Base-by-base conservation (phyloP, 1,140 invertebrate genomes). In the Pristionchus pacificus region DNA sequence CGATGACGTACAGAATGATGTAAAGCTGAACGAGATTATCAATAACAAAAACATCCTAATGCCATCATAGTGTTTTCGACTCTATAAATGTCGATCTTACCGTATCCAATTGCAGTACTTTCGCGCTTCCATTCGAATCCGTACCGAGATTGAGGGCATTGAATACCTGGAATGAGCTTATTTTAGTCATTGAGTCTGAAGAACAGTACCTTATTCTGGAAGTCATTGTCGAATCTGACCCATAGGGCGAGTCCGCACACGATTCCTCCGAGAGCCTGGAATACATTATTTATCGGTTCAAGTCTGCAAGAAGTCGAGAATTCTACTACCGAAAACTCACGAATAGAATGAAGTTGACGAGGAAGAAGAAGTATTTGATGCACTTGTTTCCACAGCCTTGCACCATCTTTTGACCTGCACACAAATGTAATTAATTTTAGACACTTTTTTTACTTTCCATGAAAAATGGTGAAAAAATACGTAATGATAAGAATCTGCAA, bases 281-380 rank as follows among this genome's bases (percentile, higher is more conserved):
- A 67, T 10, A 2, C 6, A 49, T 10, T 49, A 19, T 10, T 6
- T 49, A 19, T 10, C 6, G 38, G 6, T 49, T 10, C 38, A 49
- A 10, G 38, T 49, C 38, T 49, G 38, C 38, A 10, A 49, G 19
- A 15, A 49, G 2, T 49, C 10, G 58, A n/a, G 2, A 14, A 59
- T 30, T n/a, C n/a, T 29, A 58, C 14, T 1, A 55, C 6, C 24
- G 0, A n/a, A 33, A 68, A 68, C 71, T 73, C 25, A 73, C 71
- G 25, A 73, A 73, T 19, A 73, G 64, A 1, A 73, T 60, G 31
- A 73, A 61, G 55, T 73, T 73, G 49, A 73, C 55, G 6, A 68
- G 28, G 65, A 65, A 73, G 57, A 73, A 73, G 60, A 73, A 64
- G 60, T 68, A 73, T 33, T 73, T 73, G 33, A 73, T 49, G 38